phyloP scores from a whole-genome alignment of 2,113 vertebrate genomes.

The Paramormyrops kingsleyae region DNA sequence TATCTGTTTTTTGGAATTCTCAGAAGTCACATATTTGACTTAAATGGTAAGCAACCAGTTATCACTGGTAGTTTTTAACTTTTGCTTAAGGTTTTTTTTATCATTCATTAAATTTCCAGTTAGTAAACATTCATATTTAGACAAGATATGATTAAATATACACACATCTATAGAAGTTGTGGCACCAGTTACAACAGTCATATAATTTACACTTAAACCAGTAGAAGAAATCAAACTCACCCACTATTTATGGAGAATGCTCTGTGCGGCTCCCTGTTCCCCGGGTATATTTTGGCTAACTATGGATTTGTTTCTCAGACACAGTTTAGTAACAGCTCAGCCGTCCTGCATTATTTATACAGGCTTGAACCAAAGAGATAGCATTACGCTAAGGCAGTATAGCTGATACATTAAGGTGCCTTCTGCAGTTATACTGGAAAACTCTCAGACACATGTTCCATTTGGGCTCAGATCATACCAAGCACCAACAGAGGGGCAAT shows the following conservation, averaged over 20 bases:
- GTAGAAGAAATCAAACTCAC: constrained; percentile 13
- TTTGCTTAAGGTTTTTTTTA: not conserved
- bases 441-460: constrained; percentile 36
- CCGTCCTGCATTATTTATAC: constrained; percentile 81
- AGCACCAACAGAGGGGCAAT: constrained; percentile 27
- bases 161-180: not conserved
- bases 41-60: not conserved
- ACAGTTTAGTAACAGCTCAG: constrained; percentile 70
- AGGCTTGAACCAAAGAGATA: constrained; percentile 62
- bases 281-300: constrained; percentile 46
- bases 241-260: not conserved
- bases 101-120: not conserved
- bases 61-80: not conserved
- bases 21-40: not conserved
- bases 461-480: constrained; percentile 23
- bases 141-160: not conserved
- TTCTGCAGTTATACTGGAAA: constrained; percentile 49
- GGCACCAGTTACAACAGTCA: not conserved
- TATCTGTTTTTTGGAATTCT: not conserved
- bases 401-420: constrained; percentile 53
- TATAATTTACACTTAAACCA: not conserved
- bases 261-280: not conserved
- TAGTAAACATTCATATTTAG: not conserved
- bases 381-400: constrained; percentile 69
- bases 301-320: constrained; percentile 63